Evolutionary conservation across 2,113 vertebrate species (phyloP), one percentile per base, ranked within the genome.

Genomic region (Grammomys surdaster): DNA sequence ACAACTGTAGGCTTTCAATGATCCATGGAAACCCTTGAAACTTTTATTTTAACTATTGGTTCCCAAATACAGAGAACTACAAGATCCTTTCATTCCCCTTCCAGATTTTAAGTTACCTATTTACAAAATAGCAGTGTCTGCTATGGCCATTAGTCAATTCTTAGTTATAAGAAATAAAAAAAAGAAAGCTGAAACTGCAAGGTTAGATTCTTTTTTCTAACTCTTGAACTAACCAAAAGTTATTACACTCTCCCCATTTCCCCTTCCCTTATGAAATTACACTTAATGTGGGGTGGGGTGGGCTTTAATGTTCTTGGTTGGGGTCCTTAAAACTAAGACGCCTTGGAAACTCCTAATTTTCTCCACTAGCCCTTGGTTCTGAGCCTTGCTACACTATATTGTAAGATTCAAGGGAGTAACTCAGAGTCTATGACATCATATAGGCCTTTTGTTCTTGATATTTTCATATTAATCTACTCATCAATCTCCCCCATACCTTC

Each of bases 201-300:
- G 43, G 63, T 28, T 67, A 78, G 33, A 24, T 80, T 80, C 51
- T 75, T 89, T 88, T 11, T 16, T 90, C 85, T 65, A 86, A 89
- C 88, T 86, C 93, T 89, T 82, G 63, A 96, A 63, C 56, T 65
- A 46, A 89, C 22, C 54, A 90, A 90, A 96, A 46, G n/a, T 36
- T 63, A 89, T 56, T 56, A 80, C 75, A 36, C 13, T 33, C 6
- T 46, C 51, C 36, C 22, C 22, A 48, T 91, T 82, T 24, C 33
- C 22, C 51, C 24, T 6, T 12, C 0, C 58, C 54, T 33, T 5
- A 3, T 88, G 91, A 95, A 86, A 91, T 94, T 89, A 78, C 73
- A 75, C 43, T 92, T 88, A 95, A 90, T 85, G n/a, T 73, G 67
- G 63, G 24, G 46, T 46, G 43, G 60, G 56, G 69, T 82, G 1